A percentile compares a stretch with the other conserved stretches of the same genome.
Conservation (phyloP, 1,140 invertebrate genomes). For the Ceratina calcarata region DNA sequence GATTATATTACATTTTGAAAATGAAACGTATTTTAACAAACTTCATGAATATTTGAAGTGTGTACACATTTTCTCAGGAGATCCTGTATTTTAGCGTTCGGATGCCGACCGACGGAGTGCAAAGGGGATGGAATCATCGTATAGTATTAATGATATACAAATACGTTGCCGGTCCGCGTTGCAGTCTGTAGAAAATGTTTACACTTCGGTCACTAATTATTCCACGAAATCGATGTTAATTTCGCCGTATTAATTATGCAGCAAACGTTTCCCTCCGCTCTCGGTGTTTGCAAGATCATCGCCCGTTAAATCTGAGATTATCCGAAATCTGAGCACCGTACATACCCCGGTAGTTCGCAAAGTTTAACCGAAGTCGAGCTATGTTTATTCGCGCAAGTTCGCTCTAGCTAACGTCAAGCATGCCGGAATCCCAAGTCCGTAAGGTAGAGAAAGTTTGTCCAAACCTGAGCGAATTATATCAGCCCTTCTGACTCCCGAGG, state of each 20-base stretch:
- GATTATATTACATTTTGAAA: no score
- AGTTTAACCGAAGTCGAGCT: slow-evolving; percentile 38
- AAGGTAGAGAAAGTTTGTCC: slow-evolving; percentile 33
- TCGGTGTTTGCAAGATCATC: not conserved
- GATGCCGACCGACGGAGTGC: no score
- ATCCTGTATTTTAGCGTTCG: no score
- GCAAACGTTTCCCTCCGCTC: not conserved
- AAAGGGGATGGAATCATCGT: no score
- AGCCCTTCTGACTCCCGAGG: no score
- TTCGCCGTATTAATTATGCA: slow-evolving; percentile 5
- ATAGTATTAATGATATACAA: no score
- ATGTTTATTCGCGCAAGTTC: slow-evolving; percentile 51
- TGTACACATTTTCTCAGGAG: no score
- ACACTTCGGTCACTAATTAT: not conserved
- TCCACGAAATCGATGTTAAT: slow-evolving; percentile 16
- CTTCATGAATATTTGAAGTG: no score
- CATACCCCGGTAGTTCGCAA: slow-evolving; percentile 35
- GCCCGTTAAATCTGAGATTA: slow-evolving; percentile 38
- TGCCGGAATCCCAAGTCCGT: slow-evolving; percentile 20
- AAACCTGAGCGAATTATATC: not conserved
- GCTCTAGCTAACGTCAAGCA: slow-evolving; percentile 18
- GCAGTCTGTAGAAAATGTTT: not conserved
- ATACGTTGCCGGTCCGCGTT: no score
- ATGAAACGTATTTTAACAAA: no score
- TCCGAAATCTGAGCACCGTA: slow-evolving; percentile 36